Evolutionary conservation across 2,797 vertebrate genomes (phyloP), one percentile per base, ranked within the genome.

Genomic region (Oceanodroma leucorhoa): DNA sequence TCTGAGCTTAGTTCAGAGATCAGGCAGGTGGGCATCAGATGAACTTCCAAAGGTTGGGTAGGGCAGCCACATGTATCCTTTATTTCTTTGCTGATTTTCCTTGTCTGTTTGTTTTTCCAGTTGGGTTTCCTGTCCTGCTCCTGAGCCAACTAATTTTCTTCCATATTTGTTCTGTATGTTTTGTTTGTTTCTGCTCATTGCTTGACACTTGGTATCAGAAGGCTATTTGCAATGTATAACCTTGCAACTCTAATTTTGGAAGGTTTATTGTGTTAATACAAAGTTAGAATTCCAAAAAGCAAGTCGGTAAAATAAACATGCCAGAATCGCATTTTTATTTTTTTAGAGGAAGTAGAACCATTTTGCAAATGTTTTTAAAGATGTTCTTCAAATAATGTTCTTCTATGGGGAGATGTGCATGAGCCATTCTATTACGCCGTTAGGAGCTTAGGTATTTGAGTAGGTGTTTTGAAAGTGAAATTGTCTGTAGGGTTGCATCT

Each of bases 21-120:
- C 77, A 85, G 34, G 91, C 75, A 94, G 90, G 76, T 96, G 93
- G 85, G 91, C 7, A 5, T 75, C 94, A 94, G 85, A 90, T 96
- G 91, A 97, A 83, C n/a, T 32, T 40, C 73, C 77, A 87, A 75
- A 94, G 70, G 43, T 69, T 38, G 53, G 14, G 54, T 32, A 82
- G 72, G 64, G 55, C 76, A 62, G 48, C 73, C 45, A 34, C 70
- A 62, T 32, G 30, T 73, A 48, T 70, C 54, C 40, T 96, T 95
- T 96, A 83, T 95, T 94, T 90, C 38, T 83, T 83, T 86, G 79
- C 89, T 96, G 80, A 53, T 96, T 97, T 97, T 91, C 89, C 75
- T 72, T 92, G 55, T 80, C 51, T 94, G 80, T 96, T 94, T 97
- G 83, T 95, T 97, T 97, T 96, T 93, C 95, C 91, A 71, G 57